These are phyloP conservation scores for Nesoenas mayeri DNA, from an alignment of 2,113 vertebrate genomes.

Conservation along the genomic window DNA sequence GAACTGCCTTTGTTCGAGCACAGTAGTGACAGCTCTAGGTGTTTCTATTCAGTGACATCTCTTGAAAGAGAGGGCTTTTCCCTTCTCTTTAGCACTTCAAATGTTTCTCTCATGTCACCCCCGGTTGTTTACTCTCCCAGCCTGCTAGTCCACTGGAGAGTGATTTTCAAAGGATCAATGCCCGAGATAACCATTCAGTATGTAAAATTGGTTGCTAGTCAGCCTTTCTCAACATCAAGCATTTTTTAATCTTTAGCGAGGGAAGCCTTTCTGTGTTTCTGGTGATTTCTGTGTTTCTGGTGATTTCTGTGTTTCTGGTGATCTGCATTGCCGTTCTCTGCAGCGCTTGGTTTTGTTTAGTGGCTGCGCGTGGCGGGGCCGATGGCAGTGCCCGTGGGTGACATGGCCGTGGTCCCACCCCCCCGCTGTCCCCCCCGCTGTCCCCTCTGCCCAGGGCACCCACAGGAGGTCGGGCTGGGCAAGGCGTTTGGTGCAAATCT, in stretches of 20 bases:
- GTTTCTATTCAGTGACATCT: neutral
- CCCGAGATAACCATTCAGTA: neutral
- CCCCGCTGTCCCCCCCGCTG: neutral
- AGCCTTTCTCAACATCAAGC: neutral
- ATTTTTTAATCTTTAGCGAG: neutral
- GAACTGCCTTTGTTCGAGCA: neutral
- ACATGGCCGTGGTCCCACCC: fast-evolving
- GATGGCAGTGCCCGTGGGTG: neutral
- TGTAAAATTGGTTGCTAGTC: neutral
- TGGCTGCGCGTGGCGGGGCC: no score
- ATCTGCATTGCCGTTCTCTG: neutral
- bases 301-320: neutral
- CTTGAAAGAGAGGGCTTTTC: neutral
- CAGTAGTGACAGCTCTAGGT: neutral
- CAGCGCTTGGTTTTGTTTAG: neutral
- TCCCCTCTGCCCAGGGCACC: fast-evolving
- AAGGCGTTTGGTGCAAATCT: neutral
- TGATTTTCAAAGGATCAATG: neutral
- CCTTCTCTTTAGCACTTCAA: slow-evolving; percentile 2
- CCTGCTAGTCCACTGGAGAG: neutral
- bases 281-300: neutral
- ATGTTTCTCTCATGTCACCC: neutral
- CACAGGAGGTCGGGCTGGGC: fast-evolving
- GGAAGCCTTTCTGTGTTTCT: neutral
- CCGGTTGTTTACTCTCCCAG: neutral